Percentiles rank a stretch among this genome's conserved stretches.
Conservation (phyloP, 2,113 vertebrate genomes). For the Sapajus apella region DNA sequence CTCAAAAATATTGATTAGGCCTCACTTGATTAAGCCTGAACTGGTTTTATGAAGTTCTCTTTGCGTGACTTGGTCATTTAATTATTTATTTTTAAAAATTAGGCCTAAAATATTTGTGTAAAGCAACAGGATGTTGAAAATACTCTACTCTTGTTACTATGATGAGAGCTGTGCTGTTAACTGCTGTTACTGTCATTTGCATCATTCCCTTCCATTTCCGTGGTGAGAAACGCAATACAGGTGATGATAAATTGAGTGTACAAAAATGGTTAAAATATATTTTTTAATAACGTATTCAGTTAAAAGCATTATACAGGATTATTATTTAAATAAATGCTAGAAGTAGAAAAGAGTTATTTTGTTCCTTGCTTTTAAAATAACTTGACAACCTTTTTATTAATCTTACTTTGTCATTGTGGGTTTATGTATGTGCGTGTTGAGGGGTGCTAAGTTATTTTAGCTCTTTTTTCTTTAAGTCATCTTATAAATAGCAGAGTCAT, state of each 20-base stretch:
- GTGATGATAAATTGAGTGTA: neutral
- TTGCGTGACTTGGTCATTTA: neutral
- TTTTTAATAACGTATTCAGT: neutral
- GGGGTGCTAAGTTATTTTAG: slow-evolving; percentile 36
- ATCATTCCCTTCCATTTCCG: neutral
- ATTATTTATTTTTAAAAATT: neutral
- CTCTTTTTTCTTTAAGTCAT: slow-evolving; percentile 17
- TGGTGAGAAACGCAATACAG: neutral
- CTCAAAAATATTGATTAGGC: neutral
- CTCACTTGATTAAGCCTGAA: neutral
- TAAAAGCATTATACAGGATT: neutral
- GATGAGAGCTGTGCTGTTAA: neutral
- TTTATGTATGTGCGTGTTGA: neutral
- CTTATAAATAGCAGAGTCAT: slow-evolving; percentile 29
- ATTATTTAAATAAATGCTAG: neutral
- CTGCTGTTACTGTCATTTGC: neutral
- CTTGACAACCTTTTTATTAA: neutral
- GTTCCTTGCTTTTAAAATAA: slow-evolving; percentile 53
- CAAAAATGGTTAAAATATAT: neutral
- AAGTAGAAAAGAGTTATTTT: neutral
- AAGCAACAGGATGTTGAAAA: neutral
- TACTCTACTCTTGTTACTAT: neutral
- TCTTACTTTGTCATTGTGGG: neutral
- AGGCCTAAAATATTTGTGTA: neutral
- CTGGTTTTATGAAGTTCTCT: neutral